phyloP scores from a whole-genome alignment of 2,113 vertebrate genomes.

The Pipa parva region DNA sequence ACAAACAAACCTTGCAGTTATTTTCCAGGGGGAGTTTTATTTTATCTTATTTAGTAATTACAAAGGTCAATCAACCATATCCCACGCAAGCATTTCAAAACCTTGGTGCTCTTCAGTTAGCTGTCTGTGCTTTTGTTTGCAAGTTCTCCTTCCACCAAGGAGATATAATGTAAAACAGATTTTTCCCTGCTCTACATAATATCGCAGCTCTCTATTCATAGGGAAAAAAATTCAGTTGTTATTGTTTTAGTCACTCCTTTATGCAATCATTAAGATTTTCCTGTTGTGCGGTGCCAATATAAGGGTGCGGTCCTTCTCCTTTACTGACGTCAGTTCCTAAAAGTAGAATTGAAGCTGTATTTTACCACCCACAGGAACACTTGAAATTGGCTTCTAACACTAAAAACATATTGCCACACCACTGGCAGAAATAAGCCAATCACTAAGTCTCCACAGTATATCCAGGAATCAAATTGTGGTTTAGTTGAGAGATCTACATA shows the following conservation, averaged over 20 bases:
- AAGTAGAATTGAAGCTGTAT: conserved; percentile 48
- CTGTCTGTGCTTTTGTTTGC: conserved; percentile 9
- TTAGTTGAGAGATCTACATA: no score
- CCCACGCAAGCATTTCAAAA: conserved; percentile 26
- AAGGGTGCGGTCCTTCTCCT: conserved; percentile 47
- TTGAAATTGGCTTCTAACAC: conserved; percentile 45
- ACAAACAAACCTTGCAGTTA: background rate
- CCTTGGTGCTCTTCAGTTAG: background rate
- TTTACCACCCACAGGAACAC: conserved; percentile 53
- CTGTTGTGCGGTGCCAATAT: conserved; percentile 49
- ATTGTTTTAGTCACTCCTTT: conserved; percentile 48
- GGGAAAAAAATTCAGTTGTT: conserved; percentile 43
- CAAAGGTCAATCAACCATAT: conserved; percentile 16
- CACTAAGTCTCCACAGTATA: conserved; percentile 17
- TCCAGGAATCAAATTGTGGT: no score
- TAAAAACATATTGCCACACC: conserved; percentile 45
- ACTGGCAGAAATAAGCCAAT: conserved; percentile 10
- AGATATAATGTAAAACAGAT: conserved; percentile 32
- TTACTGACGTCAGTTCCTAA: conserved; percentile 51
- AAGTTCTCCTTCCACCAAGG: conserved; percentile 31
- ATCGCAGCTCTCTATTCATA: conserved; percentile 34
- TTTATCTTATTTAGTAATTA: conserved; percentile 3
- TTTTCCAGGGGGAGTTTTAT: background rate
- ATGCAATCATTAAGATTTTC: conserved; percentile 57
- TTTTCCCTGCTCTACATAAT: conserved; percentile 21